Conservation (phyloP, 2,797 vertebrate species). For the Enteromius radiatus region DNA sequence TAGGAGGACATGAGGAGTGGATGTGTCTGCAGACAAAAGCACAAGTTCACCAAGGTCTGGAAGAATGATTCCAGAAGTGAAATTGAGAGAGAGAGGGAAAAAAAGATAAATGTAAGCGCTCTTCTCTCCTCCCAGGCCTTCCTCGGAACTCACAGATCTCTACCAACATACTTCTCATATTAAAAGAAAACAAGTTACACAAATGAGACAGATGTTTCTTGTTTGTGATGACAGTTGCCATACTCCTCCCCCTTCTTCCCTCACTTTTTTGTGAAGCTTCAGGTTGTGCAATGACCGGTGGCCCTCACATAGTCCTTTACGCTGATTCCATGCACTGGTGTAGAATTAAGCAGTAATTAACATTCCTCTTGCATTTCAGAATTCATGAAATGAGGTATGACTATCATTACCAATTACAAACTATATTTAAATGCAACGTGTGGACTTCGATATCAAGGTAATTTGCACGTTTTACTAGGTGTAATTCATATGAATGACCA, state of each 20-base stretch:
- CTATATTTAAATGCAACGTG: no score
- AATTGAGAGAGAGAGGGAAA: constrained; percentile 52
- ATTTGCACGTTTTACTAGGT: no score
- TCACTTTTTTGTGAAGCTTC: constrained; percentile 34
- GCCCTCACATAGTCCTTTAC: constrained; percentile 27
- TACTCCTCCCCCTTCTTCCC: constrained; percentile 59
- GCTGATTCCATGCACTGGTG: constrained; percentile 29
- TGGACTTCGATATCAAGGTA: no score
- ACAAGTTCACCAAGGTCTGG: constrained; percentile 67
- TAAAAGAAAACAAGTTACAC: constrained; percentile 89
- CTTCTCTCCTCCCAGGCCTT: constrained; percentile 72
- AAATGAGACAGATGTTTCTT: constrained; percentile 88
- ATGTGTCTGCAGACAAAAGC: constrained; percentile 56
- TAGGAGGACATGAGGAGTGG: background rate
- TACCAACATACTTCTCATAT: constrained; percentile 85
- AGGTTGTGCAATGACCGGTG: constrained; percentile 64
- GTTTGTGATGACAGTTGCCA: constrained; percentile 84
- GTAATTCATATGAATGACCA: no score
- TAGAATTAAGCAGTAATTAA: background rate
- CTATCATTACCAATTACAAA: no score
- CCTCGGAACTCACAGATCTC: constrained; percentile 79
- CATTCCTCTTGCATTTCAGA: background rate
- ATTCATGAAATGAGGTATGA: background rate
- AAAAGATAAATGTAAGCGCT: constrained; percentile 60
- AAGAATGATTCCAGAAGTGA: constrained; percentile 70